A percentile compares a stretch with the other conserved stretches of the same genome.
These are phyloP conservation scores for Anthopleura xanthogrammica DNA, from an alignment of 92 coral and sea anemone genomes.

Conservation along the genomic window DNA sequence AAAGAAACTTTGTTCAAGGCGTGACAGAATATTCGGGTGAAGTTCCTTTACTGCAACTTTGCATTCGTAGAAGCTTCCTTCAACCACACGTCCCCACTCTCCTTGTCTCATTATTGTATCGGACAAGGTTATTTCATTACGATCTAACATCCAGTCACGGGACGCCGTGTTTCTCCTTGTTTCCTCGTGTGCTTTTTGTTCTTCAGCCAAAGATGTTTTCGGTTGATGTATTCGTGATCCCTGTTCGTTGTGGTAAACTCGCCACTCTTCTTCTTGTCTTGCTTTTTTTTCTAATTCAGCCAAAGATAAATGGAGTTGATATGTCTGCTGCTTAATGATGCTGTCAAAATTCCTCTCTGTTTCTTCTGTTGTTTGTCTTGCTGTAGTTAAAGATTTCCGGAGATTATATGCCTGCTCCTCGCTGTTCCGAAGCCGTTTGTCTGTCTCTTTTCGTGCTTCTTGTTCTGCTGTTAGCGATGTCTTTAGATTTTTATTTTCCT, in stretches of 20 bases:
- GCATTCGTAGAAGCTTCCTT: constrained; percentile 66
- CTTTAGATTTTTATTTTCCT: not conserved
- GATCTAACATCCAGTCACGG: constrained; percentile 62
- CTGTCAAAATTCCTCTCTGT: no score
- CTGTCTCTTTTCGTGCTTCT: not conserved
- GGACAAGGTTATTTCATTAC: constrained; percentile 60
- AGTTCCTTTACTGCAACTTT: constrained; percentile 79
- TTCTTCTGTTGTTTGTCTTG: not conserved
- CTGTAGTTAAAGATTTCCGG: not conserved
- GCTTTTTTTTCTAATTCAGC: not conserved
- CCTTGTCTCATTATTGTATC: constrained; percentile 62
- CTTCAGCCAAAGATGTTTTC: not conserved
- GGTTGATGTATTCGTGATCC: not conserved
- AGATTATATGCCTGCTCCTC: not conserved
- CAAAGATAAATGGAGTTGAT: not conserved
- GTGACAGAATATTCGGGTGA: constrained; percentile 30
- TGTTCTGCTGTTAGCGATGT: not conserved
- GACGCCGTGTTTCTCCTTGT: not conserved
- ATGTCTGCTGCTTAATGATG: not conserved
- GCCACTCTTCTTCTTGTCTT: not conserved
- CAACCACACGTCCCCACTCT: constrained; percentile 72
- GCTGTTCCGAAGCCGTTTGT: not conserved
- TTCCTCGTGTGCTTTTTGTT: not conserved
- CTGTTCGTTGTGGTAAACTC: constrained; percentile 20
- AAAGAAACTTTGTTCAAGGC: constrained; percentile 61